Evolutionary conservation across 2,797 vertebrate genomes (phyloP).

Genomic region (Margarornis squamiger): DNA sequence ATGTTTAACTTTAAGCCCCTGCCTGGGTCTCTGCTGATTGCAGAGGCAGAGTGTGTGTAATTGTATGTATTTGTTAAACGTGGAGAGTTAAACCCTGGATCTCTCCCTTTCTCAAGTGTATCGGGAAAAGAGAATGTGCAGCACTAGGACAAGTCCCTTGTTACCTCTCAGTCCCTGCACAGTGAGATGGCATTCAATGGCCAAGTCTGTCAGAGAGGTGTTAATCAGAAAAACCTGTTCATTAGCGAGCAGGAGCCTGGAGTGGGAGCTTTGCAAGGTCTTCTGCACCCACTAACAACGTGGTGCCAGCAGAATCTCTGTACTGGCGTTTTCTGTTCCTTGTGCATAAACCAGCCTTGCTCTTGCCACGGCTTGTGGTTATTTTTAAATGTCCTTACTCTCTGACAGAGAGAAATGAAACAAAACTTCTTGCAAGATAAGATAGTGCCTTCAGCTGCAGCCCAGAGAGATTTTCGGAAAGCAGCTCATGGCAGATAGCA

Average conservation of each 20-base stretch:
- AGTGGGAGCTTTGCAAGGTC: background rate
- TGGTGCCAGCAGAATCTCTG: background rate
- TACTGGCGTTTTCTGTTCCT: background rate
- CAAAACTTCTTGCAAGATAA: background rate
- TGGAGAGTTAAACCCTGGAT: background rate
- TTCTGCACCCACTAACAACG: background rate
- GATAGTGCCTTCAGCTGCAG: background rate
- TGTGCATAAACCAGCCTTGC: background rate
- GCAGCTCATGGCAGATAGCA: background rate
- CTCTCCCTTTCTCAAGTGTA: background rate
- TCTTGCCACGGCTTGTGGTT: background rate
- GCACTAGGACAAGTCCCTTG: background rate
- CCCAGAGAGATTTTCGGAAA: background rate
- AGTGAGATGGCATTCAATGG: background rate
- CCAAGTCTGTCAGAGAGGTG: background rate
- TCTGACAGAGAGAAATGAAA: background rate
- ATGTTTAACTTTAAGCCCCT: background rate
- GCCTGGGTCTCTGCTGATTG: background rate
- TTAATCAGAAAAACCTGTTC: background rate
- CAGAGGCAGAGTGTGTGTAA: background rate
- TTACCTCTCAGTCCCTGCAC: background rate
- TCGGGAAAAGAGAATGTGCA: background rate
- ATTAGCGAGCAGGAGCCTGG: background rate
- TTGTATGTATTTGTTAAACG: fast-evolving
- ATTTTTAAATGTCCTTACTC: background rate